Conservation (phyloP, 2,888 invertebrate species). For the Lasius fuliginosus region DNA sequence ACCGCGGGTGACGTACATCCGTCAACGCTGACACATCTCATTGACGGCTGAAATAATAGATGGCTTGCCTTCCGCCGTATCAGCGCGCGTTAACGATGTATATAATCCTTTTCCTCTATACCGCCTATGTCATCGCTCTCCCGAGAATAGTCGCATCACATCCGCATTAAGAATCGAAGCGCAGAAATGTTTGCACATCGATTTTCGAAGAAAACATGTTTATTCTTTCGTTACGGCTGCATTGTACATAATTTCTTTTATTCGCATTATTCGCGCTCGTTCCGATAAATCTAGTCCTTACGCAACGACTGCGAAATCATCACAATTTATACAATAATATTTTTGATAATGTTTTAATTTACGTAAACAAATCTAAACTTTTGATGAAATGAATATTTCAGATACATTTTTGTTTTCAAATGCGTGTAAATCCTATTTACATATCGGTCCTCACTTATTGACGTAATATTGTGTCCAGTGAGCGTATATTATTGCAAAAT, state of each 20-base stretch:
- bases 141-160: constrained; percentile 51
- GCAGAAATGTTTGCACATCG: constrained; percentile 59
- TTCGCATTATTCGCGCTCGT: background rate
- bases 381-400: background rate
- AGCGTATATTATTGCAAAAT: constrained; percentile 40
- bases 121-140: constrained; percentile 46
- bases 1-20: constrained; percentile 77
- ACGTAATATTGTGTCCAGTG: constrained; percentile 14
- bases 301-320: background rate
- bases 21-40: constrained; percentile 77
- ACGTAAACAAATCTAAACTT: constrained; percentile 15
- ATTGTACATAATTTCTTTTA: background rate
- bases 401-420: constrained; percentile 19
- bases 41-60: constrained; percentile 78
- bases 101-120: constrained; percentile 69
- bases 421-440: constrained; percentile 7
- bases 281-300: background rate
- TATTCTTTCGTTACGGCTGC: too few relatives aligned
- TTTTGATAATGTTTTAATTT: constrained; percentile 13
- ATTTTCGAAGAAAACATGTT: constrained; percentile 21
- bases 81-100: constrained; percentile 72
- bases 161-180: constrained; percentile 62
- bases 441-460: constrained; percentile 38
- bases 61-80: constrained; percentile 74
- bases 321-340: background rate